Base-by-base conservation (phyloP, 2,888 invertebrate genomes). In the Boloria euphrosyne region DNA sequence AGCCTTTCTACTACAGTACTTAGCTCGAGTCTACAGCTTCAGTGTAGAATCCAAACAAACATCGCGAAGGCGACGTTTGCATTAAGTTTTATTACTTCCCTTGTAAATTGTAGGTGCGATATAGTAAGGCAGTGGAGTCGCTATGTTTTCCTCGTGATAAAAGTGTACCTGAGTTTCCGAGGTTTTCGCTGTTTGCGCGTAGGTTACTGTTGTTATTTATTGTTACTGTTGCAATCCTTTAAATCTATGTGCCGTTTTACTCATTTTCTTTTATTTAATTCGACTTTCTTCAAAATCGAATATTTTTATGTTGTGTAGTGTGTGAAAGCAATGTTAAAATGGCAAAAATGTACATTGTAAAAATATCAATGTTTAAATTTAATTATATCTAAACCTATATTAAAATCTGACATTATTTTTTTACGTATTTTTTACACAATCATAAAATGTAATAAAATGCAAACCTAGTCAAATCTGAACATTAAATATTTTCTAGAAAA, bases 61-160 rank as follows among this genome's bases (percentile, higher is more conserved):
- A 88, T 78, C 81, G 83, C 78, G 76, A 78, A 83, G 77, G 81
- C 81, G 80, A 80, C 80, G 84, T 84, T 85, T 85, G 84, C 85
- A 85, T 89, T 86, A 89, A 89, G 89, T 90, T 90, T 90, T 89
- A 89, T 87, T 86, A 85, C 87, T 87, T 87, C 84, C 84, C 82
- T 84, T 85, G 84, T 86, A 86, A 88, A 89, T 88, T 88, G 85
- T 86, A 84, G 80, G 81, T 81, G 82, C 85, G 81, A 86, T 88
- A 83, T 86, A 85, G 76, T 69, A 70, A 74, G 73, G 75, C 75
- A 73, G 73, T 73, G 72, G 77, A 74, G 79, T 79, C 79, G 80
- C 82, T 78, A 83, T 81, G 78, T 83, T 83, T 80, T 80, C 75
- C 77, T 78, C 77, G 78, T 78, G 80, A 84, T 86, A 85, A 86